Evolutionary conservation across 2,888 invertebrate species (phyloP).

Genomic region (Drosophila prostipennis): DNA sequence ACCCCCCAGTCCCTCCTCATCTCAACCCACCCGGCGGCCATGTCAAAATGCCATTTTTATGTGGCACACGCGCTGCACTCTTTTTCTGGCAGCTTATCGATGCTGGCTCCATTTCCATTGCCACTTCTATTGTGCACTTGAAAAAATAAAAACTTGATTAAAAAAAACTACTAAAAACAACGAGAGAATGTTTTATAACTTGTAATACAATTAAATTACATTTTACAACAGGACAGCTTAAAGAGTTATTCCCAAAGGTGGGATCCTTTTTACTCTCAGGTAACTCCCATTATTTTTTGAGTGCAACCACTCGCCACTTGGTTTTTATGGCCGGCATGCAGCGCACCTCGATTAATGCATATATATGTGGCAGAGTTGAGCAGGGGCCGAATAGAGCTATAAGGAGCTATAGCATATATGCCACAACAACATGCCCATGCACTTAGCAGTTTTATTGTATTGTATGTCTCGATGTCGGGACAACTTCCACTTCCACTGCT

Average conservation of each 20-base stretch:
- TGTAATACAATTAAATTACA: no score
- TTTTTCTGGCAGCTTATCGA: constrained; percentile 58
- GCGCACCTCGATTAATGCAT: constrained; percentile 58
- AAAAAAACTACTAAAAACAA: background rate
- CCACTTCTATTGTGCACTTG: constrained; percentile 7
- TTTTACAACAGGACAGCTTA: background rate
- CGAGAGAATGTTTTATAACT: no score
- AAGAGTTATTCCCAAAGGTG: background rate
- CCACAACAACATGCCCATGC: constrained; percentile 67
- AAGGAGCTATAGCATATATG: constrained; percentile 20
- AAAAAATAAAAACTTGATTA: background rate
- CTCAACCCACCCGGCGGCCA: constrained; percentile 49
- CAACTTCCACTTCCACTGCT: constrained; percentile 1
- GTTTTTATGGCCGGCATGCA: constrained; percentile 44
- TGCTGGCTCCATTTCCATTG: constrained; percentile 28
- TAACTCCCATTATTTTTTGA: constrained; percentile 15
- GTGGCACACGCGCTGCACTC: constrained; percentile 49
- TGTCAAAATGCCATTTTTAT: constrained; percentile 57
- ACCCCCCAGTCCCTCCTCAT: constrained; percentile 1
- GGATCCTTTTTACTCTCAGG: background rate
- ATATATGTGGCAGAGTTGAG: constrained; percentile 14
- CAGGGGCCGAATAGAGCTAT: constrained; percentile 3
- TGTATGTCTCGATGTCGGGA: constrained; percentile 32
- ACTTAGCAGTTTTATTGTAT: constrained; percentile 72
- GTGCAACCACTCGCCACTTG: constrained; percentile 35